Conservation (phyloP, 2,113 vertebrate species). For the Lamprologus callipterus region DNA sequence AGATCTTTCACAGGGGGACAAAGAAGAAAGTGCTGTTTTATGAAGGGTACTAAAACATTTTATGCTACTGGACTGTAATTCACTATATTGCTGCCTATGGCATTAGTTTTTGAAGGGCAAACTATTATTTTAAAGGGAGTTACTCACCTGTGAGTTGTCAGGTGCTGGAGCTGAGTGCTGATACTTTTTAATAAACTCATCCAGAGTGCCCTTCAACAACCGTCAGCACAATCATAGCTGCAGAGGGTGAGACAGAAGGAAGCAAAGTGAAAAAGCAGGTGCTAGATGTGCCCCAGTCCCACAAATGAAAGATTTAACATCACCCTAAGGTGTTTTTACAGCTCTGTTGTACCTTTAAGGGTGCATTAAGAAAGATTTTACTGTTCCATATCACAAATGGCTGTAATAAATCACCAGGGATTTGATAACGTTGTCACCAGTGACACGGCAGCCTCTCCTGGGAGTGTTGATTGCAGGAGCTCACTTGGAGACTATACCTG, state of each 20-base stretch:
- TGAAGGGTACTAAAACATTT: constrained; percentile 59
- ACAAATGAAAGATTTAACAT: constrained; percentile 30
- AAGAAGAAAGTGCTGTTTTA: constrained; percentile 67
- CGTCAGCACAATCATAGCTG: neutral
- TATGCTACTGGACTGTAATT: constrained; percentile 28
- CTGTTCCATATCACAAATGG: constrained; percentile 9
- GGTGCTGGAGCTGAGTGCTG: constrained; percentile 19
- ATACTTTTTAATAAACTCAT: constrained; percentile 41
- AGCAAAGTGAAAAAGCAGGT: neutral
- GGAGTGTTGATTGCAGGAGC: neutral
- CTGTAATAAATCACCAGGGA: constrained; percentile 1
- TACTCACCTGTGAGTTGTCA: constrained; percentile 40
- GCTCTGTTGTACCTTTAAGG: constrained; percentile 18
- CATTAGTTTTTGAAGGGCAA: constrained; percentile 52
- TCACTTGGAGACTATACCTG: neutral
- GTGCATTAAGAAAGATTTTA: constrained; percentile 32
- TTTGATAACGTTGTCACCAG: constrained; percentile 26
- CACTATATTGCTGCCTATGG: constrained; percentile 23
- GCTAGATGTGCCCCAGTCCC: neutral
- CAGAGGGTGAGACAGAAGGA: neutral
- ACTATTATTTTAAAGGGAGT: constrained; percentile 42
- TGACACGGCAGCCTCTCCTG: neutral
- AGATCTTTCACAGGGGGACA: constrained; percentile 52
- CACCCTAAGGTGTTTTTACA: constrained; percentile 30
- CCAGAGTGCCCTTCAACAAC: constrained; percentile 31